Evolutionary conservation across 64 coral and sea anemone genomes (phyloP).

Genomic region (Anthopleura sola): DNA sequence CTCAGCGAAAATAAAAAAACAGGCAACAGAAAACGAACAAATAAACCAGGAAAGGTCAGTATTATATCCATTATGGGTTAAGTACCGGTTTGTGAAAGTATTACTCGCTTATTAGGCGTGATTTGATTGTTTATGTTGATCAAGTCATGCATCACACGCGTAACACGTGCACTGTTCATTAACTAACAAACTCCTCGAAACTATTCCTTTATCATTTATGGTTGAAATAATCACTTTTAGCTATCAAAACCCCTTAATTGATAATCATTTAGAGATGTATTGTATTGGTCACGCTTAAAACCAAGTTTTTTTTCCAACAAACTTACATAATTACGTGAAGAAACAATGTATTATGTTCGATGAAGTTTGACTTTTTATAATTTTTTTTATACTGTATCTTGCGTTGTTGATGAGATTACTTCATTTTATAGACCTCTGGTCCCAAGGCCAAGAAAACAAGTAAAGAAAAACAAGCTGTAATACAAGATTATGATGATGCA

Average conservation of each 20-base stretch:
- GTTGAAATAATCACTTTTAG: constrained; percentile 3
- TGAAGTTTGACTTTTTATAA: too few relatives aligned
- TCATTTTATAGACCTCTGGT: not conserved
- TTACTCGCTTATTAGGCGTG: not conserved
- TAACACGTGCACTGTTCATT: not conserved
- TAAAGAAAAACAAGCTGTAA: constrained; percentile 1
- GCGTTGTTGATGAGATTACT: not conserved
- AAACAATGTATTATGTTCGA: too few relatives aligned
- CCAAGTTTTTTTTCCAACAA: too few relatives aligned
- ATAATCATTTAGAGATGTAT: not conserved
- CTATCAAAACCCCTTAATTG: not conserved
- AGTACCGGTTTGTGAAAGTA: not conserved
- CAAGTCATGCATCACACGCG: not conserved
- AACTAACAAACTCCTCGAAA: not conserved
- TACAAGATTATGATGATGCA: constrained; percentile 27
- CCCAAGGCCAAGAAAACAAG: constrained; percentile 10
- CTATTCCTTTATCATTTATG: not conserved
- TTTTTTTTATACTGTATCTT: too few relatives aligned
- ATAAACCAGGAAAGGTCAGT: constrained; percentile 26
- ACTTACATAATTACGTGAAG: too few relatives aligned
- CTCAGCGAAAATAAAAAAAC: constrained; percentile 37
- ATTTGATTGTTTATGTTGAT: not conserved
- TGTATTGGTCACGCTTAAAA: too few relatives aligned
- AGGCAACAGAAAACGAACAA: constrained; percentile 13
- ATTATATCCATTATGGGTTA: not conserved